Conservation (phyloP, 2,797 vertebrate species). For the Orientallactaga sibirica region DNA sequence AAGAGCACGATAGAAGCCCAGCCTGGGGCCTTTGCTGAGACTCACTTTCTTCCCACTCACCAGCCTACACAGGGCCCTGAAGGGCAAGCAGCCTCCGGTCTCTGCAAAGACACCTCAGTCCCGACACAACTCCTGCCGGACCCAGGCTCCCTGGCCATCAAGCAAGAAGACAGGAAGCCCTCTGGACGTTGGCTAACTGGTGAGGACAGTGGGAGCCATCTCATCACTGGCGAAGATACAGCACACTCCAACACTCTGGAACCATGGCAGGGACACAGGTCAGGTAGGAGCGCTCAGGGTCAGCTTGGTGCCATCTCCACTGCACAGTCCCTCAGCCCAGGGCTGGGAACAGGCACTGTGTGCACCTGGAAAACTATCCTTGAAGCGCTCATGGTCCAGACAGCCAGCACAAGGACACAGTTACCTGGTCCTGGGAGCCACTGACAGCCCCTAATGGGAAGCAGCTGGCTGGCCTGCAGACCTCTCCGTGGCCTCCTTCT, state of each 20-base stretch:
- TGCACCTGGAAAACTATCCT: not conserved
- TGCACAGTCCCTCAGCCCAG: too few relatives aligned
- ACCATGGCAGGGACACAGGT: rapidly evolving
- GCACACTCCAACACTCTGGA: not conserved
- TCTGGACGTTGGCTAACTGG: not conserved
- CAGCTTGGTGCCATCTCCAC: not conserved
- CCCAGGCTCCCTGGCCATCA: rapidly evolving
- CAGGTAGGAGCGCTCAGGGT: not conserved
- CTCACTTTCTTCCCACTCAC: not conserved
- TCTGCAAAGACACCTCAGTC: not conserved
- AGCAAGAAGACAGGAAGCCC: not conserved
- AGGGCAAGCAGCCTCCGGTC: not conserved
- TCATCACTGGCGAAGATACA: not conserved
- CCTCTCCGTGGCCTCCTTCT: not conserved
- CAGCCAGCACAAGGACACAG: not conserved
- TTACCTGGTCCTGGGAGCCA: not conserved
- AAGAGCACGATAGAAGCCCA: not conserved
- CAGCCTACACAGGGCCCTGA: not conserved
- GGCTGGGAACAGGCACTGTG: rapidly evolving
- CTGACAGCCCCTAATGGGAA: not conserved
- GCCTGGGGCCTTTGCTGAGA: too few relatives aligned
- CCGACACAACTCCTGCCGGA: not conserved
- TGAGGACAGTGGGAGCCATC: not conserved
- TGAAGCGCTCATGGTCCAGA: not conserved
- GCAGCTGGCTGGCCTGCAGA: not conserved